phyloP scores from a whole-genome alignment of 2,888 invertebrate genomes.

The Platycheirus rosarum region DNA sequence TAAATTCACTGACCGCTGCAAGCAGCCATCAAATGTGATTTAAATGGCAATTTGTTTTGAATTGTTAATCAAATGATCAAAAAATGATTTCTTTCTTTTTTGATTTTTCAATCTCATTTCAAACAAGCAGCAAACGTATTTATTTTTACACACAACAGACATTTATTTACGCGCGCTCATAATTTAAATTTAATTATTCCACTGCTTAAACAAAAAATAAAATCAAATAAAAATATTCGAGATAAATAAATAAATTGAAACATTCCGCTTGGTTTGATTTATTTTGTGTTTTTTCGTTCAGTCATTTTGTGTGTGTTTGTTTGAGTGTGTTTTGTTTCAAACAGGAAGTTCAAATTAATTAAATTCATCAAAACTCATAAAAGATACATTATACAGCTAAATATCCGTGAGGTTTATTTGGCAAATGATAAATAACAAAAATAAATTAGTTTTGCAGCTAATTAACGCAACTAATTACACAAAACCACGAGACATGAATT shows the following conservation, averaged over 20 bases:
- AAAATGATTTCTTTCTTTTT: slow-evolving; percentile 41
- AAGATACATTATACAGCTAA: slow-evolving; percentile 6
- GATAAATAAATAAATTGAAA: slow-evolving; percentile 36
- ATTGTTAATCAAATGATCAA: slow-evolving; percentile 71
- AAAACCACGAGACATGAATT: slow-evolving; percentile 68
- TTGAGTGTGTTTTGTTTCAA: neutral
- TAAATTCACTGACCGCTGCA: slow-evolving; percentile 31
- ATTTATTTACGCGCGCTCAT: slow-evolving; percentile 24
- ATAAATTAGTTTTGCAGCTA: slow-evolving; percentile 71
- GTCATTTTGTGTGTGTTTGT: neutral
- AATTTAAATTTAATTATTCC: slow-evolving; percentile 67
- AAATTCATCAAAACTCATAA: slow-evolving; percentile 52
- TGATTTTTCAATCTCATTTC: slow-evolving; percentile 53
- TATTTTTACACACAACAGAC: slow-evolving; percentile 8
- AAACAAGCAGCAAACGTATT: no score
- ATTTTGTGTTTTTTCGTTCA: slow-evolving; percentile 5
- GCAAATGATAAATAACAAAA: slow-evolving; percentile 60
- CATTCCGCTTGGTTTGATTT: slow-evolving; percentile 43
- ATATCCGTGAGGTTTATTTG: slow-evolving; percentile 1
- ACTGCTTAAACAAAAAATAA: slow-evolving; percentile 13
- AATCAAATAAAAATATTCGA: slow-evolving; percentile 34
- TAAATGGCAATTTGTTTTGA: slow-evolving; percentile 66
- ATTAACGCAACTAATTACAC: slow-evolving; percentile 72
- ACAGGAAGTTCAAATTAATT: slow-evolving; percentile 55
- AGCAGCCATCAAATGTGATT: slow-evolving; percentile 59